Conservation (phyloP, 2,888 invertebrate species). For the Darwinula stevensoni region DNA sequence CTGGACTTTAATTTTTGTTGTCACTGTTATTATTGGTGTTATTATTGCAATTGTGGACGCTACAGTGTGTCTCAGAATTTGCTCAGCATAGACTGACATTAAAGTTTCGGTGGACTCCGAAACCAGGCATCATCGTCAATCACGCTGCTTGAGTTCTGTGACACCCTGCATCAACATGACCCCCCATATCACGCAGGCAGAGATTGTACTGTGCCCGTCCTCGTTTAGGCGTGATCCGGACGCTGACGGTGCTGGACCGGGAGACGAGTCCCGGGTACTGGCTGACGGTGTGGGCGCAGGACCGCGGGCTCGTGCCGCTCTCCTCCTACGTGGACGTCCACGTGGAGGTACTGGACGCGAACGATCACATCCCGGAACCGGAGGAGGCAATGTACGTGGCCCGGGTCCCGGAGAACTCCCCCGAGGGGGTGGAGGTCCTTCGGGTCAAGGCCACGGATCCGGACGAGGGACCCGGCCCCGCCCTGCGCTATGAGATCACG, state of each 20-base stretch:
- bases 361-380: slow-evolving; percentile 81
- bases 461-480: slow-evolving; percentile 31
- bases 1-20: no score
- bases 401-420: slow-evolving; percentile 45
- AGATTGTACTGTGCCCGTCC: slow-evolving; percentile 9
- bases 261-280: slow-evolving; percentile 67
- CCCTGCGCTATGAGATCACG: slow-evolving; percentile 48
- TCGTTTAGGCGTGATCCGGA: slow-evolving; percentile 52
- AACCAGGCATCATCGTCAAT: no score
- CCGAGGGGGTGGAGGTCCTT: slow-evolving; percentile 35
- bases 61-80: no score
- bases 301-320: slow-evolving; percentile 59
- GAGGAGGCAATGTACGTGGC: slow-evolving; percentile 57
- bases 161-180: no score
- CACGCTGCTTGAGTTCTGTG: no score
- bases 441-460: slow-evolving; percentile 46
- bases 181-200: no score
- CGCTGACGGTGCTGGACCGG: slow-evolving; percentile 53
- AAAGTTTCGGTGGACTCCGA: no score
- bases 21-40: no score
- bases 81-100: no score
- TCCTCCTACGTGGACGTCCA: slow-evolving; percentile 42
- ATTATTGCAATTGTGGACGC: no score
- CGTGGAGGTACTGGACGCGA: slow-evolving; percentile 55
- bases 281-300: slow-evolving; percentile 76